Percentiles rank a stretch among this genome's conserved stretches.
phyloP scores from a whole-genome alignment of 1,140 invertebrate genomes.

The Cherax destructor region DNA sequence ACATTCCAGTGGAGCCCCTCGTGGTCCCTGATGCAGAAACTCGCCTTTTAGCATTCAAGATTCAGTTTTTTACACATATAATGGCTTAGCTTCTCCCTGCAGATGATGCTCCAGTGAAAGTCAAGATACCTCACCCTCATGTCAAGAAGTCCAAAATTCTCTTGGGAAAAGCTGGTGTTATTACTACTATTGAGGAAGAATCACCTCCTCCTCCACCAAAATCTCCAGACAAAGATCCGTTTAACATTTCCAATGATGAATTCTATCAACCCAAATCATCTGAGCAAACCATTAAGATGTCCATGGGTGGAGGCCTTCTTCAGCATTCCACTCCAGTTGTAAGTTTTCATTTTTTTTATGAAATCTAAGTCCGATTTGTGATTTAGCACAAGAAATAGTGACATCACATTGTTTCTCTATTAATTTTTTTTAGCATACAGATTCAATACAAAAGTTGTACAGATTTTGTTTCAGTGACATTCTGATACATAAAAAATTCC shows the following conservation, averaged over 20 bases:
- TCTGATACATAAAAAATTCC: too few species aligned
- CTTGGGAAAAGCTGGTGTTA: constrained; percentile 95
- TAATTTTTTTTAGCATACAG: too few species aligned
- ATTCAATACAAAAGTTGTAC: too few species aligned
- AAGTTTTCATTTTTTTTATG: constrained; percentile 9
- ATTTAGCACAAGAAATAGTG: too few species aligned
- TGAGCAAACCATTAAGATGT: constrained; percentile 74
- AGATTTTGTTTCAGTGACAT: too few species aligned
- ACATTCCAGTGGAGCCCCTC: too few species aligned
- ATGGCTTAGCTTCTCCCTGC: not conserved
- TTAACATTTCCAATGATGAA: constrained; percentile 99
- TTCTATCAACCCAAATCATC: constrained; percentile 93
- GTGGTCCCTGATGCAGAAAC: too few species aligned
- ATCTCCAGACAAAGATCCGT: constrained; percentile 95
- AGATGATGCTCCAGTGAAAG: constrained; percentile 75
- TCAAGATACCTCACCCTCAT: constrained; percentile 94
- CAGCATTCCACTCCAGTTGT: constrained; percentile 97
- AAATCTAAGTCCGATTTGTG: too few species aligned
- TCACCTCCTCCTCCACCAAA: constrained; percentile 89
- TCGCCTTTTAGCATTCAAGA: too few species aligned
- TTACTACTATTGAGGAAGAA: constrained; percentile 94
- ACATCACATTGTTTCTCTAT: too few species aligned
- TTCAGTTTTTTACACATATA: not conserved
- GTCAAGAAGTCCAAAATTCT: constrained; percentile 98
- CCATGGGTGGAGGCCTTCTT: constrained; percentile 84